These are phyloP conservation scores for Strigamia maritima DNA, from an alignment of 2,888 invertebrate genomes.

Conservation along the genomic window DNA sequence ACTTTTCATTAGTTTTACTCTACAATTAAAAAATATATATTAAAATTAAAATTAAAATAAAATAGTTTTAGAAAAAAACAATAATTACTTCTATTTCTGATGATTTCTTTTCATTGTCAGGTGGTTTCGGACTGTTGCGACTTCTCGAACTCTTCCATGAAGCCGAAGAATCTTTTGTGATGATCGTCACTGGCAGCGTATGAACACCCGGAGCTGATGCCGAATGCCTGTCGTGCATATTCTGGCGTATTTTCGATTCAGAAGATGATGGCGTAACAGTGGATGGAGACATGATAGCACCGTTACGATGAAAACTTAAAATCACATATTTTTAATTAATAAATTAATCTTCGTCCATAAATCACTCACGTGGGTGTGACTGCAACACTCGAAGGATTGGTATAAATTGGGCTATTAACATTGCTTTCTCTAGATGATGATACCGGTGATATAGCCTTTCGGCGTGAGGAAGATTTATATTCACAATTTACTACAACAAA, in stretches of 20 bases:
- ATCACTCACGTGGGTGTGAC: not conserved
- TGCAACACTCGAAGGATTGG: not conserved
- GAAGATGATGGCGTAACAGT: not conserved
- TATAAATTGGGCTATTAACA: constrained; percentile 13
- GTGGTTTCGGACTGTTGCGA: not conserved
- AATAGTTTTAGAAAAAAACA: not conserved
- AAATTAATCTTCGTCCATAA: not conserved
- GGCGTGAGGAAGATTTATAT: not conserved
- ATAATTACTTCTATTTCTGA: not conserved
- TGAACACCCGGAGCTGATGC: not conserved
- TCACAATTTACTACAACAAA: not conserved
- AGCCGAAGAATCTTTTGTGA: not conserved
- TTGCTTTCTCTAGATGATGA: not conserved
- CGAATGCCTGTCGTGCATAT: not conserved
- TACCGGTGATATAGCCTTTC: constrained; percentile 5
- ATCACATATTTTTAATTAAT: not conserved
- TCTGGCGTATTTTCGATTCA: constrained; percentile 1
- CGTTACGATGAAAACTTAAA: constrained; percentile 1
- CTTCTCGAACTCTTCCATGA: not conserved
- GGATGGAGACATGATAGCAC: not conserved
- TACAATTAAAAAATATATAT: not conserved
- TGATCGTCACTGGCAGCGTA: not conserved
- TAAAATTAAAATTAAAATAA: not conserved
- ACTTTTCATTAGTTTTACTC: not conserved
- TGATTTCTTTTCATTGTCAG: not conserved